These are phyloP conservation scores for Ceyx cyanopectus DNA, from an alignment of 2,113 vertebrate species.

Conservation along the genomic window DNA sequence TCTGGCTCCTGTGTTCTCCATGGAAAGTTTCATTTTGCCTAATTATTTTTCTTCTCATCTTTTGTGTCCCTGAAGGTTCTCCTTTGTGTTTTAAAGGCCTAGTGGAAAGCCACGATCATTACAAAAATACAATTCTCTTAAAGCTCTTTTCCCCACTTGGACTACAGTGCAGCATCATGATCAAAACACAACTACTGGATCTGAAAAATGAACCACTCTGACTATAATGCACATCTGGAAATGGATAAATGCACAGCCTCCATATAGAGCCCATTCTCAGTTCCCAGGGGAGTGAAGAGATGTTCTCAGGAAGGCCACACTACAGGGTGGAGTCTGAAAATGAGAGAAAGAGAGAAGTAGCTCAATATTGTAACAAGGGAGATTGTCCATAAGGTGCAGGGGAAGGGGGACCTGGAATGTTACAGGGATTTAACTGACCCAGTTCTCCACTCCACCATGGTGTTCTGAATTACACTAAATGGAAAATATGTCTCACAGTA, in stretches of 20 bases:
- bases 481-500: background rate
- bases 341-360: background rate
- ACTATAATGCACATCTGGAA: background rate
- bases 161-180: background rate
- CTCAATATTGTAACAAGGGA: background rate
- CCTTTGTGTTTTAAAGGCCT: background rate
- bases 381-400: background rate
- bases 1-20: background rate
- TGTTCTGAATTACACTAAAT: background rate
- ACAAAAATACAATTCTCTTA: background rate
- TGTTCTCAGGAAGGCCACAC: background rate
- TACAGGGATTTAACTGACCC: background rate
- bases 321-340: conserved; percentile 72
- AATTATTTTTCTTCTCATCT: background rate
- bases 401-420: background rate
- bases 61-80: background rate
- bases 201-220: background rate
- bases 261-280: background rate
- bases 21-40: background rate
- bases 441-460: background rate
- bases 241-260: background rate
- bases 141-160: background rate
- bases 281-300: background rate
- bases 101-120: background rate
- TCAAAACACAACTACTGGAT: background rate